Conservation (phyloP, 2,113 vertebrate species). For the Chlorodrepanis virens region DNA sequence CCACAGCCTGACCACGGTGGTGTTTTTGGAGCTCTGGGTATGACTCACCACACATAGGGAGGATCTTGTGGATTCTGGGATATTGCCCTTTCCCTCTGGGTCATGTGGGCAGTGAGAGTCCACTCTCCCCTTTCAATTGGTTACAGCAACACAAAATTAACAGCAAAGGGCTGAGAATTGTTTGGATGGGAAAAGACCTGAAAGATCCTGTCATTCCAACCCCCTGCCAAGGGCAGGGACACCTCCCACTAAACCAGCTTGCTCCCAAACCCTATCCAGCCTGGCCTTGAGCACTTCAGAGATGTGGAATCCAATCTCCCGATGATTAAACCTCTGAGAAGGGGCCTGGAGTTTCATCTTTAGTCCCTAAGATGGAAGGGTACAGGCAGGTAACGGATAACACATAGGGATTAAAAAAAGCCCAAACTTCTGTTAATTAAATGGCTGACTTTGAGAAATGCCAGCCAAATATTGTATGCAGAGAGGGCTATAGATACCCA, state of each 20-base stretch:
- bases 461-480: neutral
- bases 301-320: neutral
- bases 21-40: neutral
- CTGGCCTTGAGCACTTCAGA: neutral
- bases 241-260: neutral
- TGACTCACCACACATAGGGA: rapidly evolving
- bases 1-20: neutral
- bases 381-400: neutral
- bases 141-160: neutral
- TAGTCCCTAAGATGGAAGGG: neutral
- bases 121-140: neutral
- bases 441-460: neutral
- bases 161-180: neutral
- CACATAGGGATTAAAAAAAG: neutral
- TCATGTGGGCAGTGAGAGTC: neutral
- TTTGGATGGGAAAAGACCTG: neutral
- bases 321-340: neutral
- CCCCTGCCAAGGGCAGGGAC: rapidly evolving
- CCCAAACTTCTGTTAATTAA: neutral
- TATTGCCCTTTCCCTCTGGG: neutral
- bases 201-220: neutral
- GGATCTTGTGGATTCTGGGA: neutral
- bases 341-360: neutral
- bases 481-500: neutral
- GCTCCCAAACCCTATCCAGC: neutral